Evolutionary conservation across 2,797 vertebrate genomes (phyloP), one percentile per base, ranked within the genome.

Genomic region (Iguana delicatissima): DNA sequence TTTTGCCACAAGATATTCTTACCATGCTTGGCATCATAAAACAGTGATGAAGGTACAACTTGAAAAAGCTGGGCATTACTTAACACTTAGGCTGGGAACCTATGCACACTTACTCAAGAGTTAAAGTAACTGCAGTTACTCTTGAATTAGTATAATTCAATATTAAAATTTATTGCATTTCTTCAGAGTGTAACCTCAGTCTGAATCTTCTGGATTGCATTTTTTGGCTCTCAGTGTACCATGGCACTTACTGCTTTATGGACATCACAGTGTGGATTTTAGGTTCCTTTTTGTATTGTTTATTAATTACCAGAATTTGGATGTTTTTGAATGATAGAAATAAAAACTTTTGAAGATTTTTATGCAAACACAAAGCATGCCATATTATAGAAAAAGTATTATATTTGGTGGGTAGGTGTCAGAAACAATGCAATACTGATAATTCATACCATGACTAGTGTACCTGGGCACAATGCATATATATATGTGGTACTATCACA

Each of bases 341-440:
- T 32, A 1, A 16, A 0, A 46, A 32, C 26, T 86, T 32, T 14
- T 73, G 84, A 85, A 62, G n/a, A 46, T 20, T 0, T 57, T 10
- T 0, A 20, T 0, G 4, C 46, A 84, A 85, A 84, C 14, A 4
- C 1, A 74, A 90, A 88, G 52, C 4, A 16, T 74, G 6, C 64
- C 38, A 18, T 46, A 29, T 32, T 5, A 3, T 35, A 32, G 26
- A 24, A 89, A 80, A 85, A 55, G 50, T 32, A 0, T 76, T 77
- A 57, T 32, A 0, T 76, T 77, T 72, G 24, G 16, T 50, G 86
- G 50, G 50, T 50, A 46, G 14, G 38, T 7, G 3, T 59, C 8
- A 74, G 81, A 0, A 0, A n/a, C 6, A 0, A n/a, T 0, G 1
- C 4, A 0, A 0, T 0, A 64, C 76, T 0, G 16, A 0, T 24